phyloP scores from a whole-genome alignment of 2,888 invertebrate species.

The Synanthedon formicaeformis region DNA sequence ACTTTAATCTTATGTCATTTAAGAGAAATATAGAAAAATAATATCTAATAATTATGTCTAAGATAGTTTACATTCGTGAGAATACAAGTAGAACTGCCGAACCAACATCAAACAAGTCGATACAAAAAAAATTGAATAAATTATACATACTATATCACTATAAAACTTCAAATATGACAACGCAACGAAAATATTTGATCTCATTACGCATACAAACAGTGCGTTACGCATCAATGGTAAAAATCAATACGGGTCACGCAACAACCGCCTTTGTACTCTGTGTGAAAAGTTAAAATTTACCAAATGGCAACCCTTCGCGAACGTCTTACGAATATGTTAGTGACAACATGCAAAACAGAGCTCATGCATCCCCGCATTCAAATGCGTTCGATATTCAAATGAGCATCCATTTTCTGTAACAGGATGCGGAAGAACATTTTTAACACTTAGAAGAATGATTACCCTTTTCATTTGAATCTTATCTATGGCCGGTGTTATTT shows the following conservation, averaged over 20 bases:
- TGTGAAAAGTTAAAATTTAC: constrained; percentile 41
- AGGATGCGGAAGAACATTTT: constrained; percentile 64
- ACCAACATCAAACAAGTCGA: neutral
- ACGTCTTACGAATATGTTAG: constrained; percentile 20
- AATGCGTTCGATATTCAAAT: constrained; percentile 59
- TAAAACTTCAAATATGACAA: constrained; percentile 56
- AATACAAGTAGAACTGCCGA: neutral
- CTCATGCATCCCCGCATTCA: constrained; percentile 31
- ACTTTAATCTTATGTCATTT: too few species aligned
- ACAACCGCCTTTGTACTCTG: constrained; percentile 31
- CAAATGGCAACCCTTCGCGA: constrained; percentile 10
- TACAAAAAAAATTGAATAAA: constrained; percentile 13
- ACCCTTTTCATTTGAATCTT: constrained; percentile 55
- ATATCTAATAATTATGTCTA: neutral
- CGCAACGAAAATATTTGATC: constrained; percentile 63
- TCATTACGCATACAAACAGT: constrained; percentile 53
- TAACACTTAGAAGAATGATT: constrained; percentile 65
- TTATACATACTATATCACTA: constrained; percentile 24
- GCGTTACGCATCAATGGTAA: constrained; percentile 26
- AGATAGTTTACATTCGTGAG: neutral
- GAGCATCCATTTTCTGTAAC: constrained; percentile 38
- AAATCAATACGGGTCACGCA: constrained; percentile 31
- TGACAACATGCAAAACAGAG: constrained; percentile 58
- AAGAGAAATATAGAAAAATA: too few species aligned
- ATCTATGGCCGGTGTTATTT: constrained; percentile 35